These are phyloP conservation scores for Conops quadrifasciatus DNA, from an alignment of 2,888 invertebrate species.

Conservation along the genomic window DNA sequence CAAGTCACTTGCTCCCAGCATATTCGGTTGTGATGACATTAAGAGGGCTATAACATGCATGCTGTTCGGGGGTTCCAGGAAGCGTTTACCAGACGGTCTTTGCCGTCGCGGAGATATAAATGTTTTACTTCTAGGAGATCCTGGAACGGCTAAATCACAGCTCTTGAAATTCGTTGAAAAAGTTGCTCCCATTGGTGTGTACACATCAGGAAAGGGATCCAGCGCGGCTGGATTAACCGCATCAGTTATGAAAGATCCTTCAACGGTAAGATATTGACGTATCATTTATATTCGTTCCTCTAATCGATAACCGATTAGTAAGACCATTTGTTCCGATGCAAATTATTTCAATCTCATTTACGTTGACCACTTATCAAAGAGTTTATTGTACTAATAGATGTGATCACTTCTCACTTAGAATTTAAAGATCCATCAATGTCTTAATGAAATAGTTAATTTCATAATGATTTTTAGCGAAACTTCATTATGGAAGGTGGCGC, in stretches of 20 bases:
- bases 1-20: constrained; percentile 94
- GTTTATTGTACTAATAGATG: too few species aligned
- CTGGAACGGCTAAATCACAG: constrained; percentile 99
- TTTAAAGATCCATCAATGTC: too few species aligned
- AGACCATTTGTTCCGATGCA: too few species aligned
- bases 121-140: constrained; percentile 93
- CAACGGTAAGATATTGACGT: constrained; percentile 71
- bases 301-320: too few species aligned
- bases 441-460: not conserved
- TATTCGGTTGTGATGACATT: constrained; percentile 92
- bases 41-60: constrained; percentile 97
- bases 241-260: constrained; percentile 93
- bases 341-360: too few species aligned
- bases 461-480: constrained; percentile 73
- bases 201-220: constrained; percentile 99
- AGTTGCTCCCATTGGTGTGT: constrained; percentile 92
- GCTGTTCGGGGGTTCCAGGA: constrained; percentile 91
- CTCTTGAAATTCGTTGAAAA: constrained; percentile 96
- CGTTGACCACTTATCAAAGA: too few species aligned
- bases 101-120: constrained; percentile 97
- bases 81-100: constrained; percentile 92
- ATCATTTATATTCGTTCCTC: not conserved
- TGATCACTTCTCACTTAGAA: too few species aligned
- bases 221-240: constrained; percentile 99
- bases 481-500: constrained; percentile 99